These are phyloP conservation scores for Lytechinus variegatus DNA, from an alignment of 35 echinoderm and acorn worm species.

Conservation along the genomic window DNA sequence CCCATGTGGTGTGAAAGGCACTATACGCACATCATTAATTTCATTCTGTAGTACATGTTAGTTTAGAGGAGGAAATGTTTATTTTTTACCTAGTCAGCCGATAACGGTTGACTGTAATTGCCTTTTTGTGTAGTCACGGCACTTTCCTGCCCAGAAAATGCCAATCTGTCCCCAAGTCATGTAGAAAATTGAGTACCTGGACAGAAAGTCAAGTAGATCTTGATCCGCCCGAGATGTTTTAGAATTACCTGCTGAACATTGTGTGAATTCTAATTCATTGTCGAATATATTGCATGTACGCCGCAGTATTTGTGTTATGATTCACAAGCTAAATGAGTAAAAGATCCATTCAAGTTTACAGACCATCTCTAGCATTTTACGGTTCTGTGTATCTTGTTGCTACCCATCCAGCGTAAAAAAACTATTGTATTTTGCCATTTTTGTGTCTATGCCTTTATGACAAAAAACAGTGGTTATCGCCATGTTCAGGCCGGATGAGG, in stretches of 20 bases:
- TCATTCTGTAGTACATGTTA: neutral
- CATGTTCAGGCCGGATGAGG: no score
- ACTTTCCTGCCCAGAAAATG: neutral
- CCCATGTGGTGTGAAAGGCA: no score
- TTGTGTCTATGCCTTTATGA: no score
- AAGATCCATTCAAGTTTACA: no score
- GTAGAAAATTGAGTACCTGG: neutral
- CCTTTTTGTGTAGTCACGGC: neutral
- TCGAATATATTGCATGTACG: neutral
- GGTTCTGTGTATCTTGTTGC: no score
- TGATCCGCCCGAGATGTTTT: neutral
- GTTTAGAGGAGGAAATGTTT: neutral
- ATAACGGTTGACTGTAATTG: neutral
- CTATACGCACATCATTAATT: neutral
- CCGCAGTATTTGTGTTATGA: no score
- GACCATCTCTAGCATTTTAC: no score
- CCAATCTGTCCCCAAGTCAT: neutral
- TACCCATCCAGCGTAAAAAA: no score
- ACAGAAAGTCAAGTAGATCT: neutral
- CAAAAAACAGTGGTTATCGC: no score
- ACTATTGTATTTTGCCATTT: no score
- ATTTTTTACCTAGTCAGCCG: neutral
- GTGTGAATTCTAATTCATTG: neutral
- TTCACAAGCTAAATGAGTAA: no score
- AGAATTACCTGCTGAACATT: neutral